These are phyloP conservation scores for Spheniscus humboldti DNA, from an alignment of 2,797 vertebrate genomes.

Conservation along the genomic window DNA sequence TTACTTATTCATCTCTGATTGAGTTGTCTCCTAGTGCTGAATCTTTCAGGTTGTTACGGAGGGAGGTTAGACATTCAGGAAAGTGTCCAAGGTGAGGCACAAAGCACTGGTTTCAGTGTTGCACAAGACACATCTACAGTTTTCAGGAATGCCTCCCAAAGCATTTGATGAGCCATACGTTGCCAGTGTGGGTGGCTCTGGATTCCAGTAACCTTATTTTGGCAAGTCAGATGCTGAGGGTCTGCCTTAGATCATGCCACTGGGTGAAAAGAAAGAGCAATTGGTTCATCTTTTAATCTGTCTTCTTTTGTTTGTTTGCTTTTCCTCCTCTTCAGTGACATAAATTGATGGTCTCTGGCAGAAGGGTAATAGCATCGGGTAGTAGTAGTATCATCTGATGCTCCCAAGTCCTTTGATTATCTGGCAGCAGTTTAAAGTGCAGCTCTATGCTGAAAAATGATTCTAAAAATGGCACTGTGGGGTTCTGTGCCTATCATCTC, in stretches of 20 bases:
- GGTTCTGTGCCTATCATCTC: neutral
- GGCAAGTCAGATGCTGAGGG: neutral
- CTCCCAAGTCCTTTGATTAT: neutral
- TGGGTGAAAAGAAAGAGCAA: neutral
- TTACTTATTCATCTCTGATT: neutral
- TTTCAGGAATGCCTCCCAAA: neutral
- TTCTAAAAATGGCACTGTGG: neutral
- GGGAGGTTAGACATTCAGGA: neutral
- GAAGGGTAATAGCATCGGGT: neutral
- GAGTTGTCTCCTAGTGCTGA: neutral
- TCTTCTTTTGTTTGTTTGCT: neutral
- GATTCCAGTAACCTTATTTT: neutral
- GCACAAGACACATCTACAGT: fast-evolving
- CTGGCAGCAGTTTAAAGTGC: neutral
- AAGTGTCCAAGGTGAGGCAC: neutral
- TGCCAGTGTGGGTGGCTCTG: neutral
- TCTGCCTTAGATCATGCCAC: neutral
- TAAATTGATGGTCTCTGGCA: neutral
- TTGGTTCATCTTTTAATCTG: neutral
- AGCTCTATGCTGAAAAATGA: neutral
- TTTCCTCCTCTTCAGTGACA: neutral
- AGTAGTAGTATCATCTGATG: neutral
- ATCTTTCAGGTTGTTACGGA: neutral
- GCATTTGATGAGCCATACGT: fast-evolving
- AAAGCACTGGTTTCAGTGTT: neutral